Percentiles rank a stretch among this genome's conserved stretches.
Conservation (phyloP, 2,797 vertebrate species). For the Fistularia commersonii region DNA sequence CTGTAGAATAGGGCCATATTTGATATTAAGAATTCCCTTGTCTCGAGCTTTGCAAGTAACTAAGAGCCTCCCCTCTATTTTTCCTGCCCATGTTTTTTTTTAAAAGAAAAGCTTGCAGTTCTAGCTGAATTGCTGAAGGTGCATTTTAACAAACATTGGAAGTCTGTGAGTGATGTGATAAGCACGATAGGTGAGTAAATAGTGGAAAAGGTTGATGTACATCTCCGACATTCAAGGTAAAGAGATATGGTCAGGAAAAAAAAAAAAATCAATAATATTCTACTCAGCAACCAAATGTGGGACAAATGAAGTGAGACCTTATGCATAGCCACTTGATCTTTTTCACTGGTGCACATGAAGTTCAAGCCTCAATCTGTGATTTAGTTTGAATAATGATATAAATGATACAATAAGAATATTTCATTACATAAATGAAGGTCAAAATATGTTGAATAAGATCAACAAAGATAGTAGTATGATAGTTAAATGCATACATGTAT, state of each 20-base stretch:
- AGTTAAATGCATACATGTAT: conserved; percentile 33
- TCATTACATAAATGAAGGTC: conserved; percentile 18
- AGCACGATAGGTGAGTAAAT: conserved; percentile 41
- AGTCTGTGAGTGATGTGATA: conserved; percentile 32
- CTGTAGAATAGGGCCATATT: no score
- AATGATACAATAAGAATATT: conserved; percentile 10
- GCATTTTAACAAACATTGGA: conserved; percentile 32
- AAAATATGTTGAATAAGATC: conserved; percentile 19
- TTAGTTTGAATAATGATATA: neutral
- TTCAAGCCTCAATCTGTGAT: neutral
- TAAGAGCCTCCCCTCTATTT: no score
- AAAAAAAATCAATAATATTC: conserved; percentile 45
- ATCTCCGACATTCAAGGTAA: conserved; percentile 50
- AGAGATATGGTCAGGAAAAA: conserved; percentile 32
- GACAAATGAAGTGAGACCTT: conserved; percentile 42
- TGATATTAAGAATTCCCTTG: no score
- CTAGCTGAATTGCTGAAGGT: conserved; percentile 25
- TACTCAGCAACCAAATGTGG: conserved; percentile 38
- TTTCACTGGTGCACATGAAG: conserved; percentile 16
- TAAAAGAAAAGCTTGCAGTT: conserved; percentile 17
- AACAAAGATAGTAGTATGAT: conserved; percentile 31
- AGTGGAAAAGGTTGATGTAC: conserved; percentile 46
- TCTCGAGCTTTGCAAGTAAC: no score
- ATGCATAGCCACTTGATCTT: conserved; percentile 33
- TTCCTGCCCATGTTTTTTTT: neutral